Evolutionary conservation across 2,888 invertebrate genomes (phyloP).

Genomic region (Ceramica pisi): DNA sequence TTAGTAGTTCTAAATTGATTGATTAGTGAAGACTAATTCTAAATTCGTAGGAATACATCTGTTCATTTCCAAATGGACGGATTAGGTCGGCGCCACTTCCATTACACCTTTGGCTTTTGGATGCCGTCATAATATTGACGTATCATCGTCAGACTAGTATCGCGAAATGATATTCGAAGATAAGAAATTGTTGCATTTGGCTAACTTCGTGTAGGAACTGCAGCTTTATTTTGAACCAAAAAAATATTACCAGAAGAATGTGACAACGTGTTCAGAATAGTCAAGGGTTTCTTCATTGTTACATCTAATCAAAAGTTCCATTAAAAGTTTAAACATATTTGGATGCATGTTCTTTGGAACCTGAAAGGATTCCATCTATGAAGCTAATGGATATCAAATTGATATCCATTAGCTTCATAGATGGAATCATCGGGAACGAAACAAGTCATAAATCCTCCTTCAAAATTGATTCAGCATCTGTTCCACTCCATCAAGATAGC

Average conservation of each 20-base stretch:
- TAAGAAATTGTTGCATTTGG: neutral
- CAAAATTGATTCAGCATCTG: constrained; percentile 12
- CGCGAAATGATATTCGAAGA: constrained; percentile 21
- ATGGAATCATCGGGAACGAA: neutral
- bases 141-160: constrained; percentile 7
- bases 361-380: too few species aligned
- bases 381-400: neutral
- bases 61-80: constrained; percentile 42
- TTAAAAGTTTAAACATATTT: neutral
- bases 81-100: constrained; percentile 57
- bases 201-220: neutral
- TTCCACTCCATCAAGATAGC: neutral
- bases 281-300: neutral
- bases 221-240: neutral
- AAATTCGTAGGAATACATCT: constrained; percentile 43
- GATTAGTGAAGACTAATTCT: constrained; percentile 37
- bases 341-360: neutral
- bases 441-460: neutral
- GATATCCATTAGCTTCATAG: neutral
- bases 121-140: constrained; percentile 39
- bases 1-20: too few species aligned
- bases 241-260: neutral
- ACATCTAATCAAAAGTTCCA: neutral
- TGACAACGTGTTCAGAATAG: neutral
- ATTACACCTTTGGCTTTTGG: constrained; percentile 54